Evolutionary conservation across 2,113 vertebrate species (phyloP), one percentile per base, ranked within the genome.

Genomic region (Semnopithecus entellus): DNA sequence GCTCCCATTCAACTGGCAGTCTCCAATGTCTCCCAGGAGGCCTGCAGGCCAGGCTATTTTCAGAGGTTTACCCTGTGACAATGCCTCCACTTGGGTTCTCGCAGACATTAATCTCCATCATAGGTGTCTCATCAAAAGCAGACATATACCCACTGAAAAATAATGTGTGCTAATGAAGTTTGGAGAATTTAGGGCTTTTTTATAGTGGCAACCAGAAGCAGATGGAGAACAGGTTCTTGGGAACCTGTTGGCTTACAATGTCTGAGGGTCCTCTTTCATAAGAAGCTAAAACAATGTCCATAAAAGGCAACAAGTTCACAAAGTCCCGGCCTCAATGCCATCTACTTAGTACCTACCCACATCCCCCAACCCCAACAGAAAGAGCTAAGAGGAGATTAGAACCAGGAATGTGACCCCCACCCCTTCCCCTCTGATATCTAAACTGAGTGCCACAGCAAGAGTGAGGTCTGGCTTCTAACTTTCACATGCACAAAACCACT

Each of bases 301-400:
- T 96, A 90, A 97, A 97, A 97, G 97, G 0, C 73, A 88, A 84
- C 66, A 79, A 93, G 66, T 88, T 93, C 64, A 84, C 78, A 79
- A 95, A 92, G 70, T 81, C 88, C 52, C 50, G 84, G 72, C 57
- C 45, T 32, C 57, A 68, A 4, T 4, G 12, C 57, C 70, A 16
- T 91, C 73, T 10, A 73, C 50, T 91, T 73, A 86, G 76, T 73
- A 78, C 57, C 79, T 80, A 52, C 86, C 88, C 91, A 94, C 13
- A 5, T 52, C 45, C 40, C 76, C 82, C 40, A 17, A 55, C 68
- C 86, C 45, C 72, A 73, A 81, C 73, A 87, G 84, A 97, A 96
- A 97, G 30, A 90, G 90, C 52, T 82, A 75, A 91, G n/a, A 79
- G 32, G 75, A 97, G 97, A 97, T 96, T 96, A 96, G 90, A 94